These are phyloP conservation scores for Furnarius figulus DNA, from an alignment of 2,113 vertebrate genomes.

Conservation along the genomic window DNA sequence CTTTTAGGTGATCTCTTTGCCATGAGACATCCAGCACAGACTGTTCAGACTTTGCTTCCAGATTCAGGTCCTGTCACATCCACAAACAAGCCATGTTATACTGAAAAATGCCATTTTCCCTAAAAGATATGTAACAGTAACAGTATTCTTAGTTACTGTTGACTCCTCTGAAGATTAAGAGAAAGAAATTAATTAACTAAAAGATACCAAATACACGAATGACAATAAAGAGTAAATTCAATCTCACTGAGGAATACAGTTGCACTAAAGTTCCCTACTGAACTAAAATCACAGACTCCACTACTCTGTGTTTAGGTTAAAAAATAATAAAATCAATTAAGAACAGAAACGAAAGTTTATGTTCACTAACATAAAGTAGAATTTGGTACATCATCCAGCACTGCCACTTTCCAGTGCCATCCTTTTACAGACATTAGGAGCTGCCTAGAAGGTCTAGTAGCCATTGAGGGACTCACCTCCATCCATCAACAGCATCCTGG, in stretches of 20 bases:
- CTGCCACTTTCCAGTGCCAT: neutral
- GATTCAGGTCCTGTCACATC: neutral
- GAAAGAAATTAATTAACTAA: neutral
- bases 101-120: neutral
- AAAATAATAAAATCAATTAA: neutral
- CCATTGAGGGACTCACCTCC: neutral
- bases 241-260: neutral
- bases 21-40: neutral
- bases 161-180: neutral
- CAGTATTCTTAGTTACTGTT: neutral
- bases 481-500: neutral
- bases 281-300: neutral
- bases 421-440: neutral
- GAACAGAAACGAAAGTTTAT: neutral
- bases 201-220: neutral
- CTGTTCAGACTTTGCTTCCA: neutral
- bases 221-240: neutral
- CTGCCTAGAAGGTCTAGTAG: neutral
- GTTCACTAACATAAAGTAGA: neutral
- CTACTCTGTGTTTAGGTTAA: neutral
- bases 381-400: neutral
- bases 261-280: neutral
- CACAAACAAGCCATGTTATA: neutral
- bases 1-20: neutral
- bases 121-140: neutral